These are phyloP conservation scores for Geothlypis trichas DNA, from an alignment of 2,113 vertebrate genomes.

Conservation along the genomic window DNA sequence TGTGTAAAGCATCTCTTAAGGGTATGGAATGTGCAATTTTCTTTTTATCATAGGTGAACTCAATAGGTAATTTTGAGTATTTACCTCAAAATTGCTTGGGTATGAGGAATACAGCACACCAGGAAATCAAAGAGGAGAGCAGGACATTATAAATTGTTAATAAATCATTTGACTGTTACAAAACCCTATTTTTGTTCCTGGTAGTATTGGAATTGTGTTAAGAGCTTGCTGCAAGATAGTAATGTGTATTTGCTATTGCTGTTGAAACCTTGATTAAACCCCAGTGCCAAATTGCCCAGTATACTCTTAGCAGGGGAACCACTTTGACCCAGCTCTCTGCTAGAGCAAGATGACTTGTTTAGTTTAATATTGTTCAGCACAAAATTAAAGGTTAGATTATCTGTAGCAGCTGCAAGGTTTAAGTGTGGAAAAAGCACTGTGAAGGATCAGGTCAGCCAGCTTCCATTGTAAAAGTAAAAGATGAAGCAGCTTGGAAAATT, in stretches of 20 bases:
- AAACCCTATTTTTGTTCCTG: background rate
- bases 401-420: background rate
- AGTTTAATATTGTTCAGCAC: background rate
- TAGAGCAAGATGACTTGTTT: background rate
- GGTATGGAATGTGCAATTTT: background rate
- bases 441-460: background rate
- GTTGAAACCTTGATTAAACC: background rate
- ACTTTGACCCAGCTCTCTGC: background rate
- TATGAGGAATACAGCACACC: background rate
- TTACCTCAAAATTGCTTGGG: background rate
- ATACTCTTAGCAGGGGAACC: background rate
- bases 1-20: background rate
- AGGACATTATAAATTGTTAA: background rate
- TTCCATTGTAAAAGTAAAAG: background rate
- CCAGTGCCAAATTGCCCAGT: background rate
- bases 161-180: background rate
- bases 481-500: background rate
- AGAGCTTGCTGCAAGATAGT: background rate
- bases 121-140: background rate
- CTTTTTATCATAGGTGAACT: background rate
- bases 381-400: conserved; percentile 30
- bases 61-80: background rate
- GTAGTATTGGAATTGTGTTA: background rate
- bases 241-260: background rate
- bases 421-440: background rate